Evolutionary conservation across 2,888 invertebrate genomes (phyloP).

Genomic region (Toxonevra muliebris): DNA sequence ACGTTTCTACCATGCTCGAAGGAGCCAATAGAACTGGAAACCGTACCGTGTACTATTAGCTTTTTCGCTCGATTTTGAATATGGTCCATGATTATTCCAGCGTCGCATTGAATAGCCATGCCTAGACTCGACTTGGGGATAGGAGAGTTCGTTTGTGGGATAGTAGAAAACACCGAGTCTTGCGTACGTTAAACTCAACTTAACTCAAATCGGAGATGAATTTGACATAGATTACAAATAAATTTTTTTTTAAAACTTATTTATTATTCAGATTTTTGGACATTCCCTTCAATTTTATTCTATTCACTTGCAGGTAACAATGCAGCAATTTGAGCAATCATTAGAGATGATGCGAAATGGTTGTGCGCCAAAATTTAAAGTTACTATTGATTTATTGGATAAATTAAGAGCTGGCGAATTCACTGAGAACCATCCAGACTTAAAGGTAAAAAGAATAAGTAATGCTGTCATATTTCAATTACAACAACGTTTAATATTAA

Average conservation of each 20-base stretch:
- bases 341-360: conserved; percentile 61
- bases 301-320: conserved; percentile 44
- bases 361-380: conserved; percentile 58
- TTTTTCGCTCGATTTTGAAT: too few relatives aligned
- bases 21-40: too few relatives aligned
- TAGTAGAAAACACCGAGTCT: too few relatives aligned
- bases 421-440: conserved; percentile 48
- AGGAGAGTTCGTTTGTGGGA: background rate
- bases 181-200: background rate
- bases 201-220: too few relatives aligned
- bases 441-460: conserved; percentile 48
- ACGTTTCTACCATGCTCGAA: too few relatives aligned
- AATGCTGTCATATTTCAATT: background rate
- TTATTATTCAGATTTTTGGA: background rate
- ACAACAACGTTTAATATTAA: background rate
- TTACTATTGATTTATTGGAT: conserved; percentile 51
- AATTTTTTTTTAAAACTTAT: too few relatives aligned
- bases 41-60: too few relatives aligned
- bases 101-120: too few relatives aligned
- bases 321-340: conserved; percentile 60
- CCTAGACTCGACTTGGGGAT: background rate
- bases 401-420: conserved; percentile 54
- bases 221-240: too few relatives aligned
- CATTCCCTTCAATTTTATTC: background rate
- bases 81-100: too few relatives aligned